Percentiles rank a stretch among this genome's conserved stretches.
Evolutionary conservation across 2,888 invertebrate genomes (phyloP).

Genomic region (Agapostemon virescens): DNA sequence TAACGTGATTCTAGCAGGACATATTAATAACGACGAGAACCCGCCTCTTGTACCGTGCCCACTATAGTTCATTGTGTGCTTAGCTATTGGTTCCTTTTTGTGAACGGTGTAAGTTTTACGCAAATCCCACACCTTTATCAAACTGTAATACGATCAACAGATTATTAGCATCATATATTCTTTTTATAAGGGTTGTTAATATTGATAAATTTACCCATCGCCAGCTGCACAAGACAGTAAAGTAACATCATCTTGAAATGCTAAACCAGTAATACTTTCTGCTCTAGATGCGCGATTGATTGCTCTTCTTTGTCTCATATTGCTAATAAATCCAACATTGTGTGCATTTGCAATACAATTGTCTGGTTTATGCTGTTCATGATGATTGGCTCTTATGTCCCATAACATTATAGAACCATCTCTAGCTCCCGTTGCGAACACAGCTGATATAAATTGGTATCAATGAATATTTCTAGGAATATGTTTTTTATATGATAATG

Average conservation of each 20-base stretch:
- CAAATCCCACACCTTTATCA: constrained; percentile 93
- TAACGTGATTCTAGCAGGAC: constrained; percentile 85
- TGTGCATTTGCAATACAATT: constrained; percentile 88
- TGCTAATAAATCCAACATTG: constrained; percentile 79
- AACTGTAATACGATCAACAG: constrained; percentile 70
- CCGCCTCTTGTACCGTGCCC: constrained; percentile 87
- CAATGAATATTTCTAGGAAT: not conserved
- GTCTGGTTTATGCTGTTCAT: constrained; percentile 84
- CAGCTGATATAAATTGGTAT: constrained; percentile 80
- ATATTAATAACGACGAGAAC: constrained; percentile 89
- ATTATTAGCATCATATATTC: not conserved
- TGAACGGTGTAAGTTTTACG: constrained; percentile 89
- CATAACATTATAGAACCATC: constrained; percentile 94
- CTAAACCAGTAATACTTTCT: constrained; percentile 90
- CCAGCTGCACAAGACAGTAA: constrained; percentile 93
- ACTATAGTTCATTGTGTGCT: constrained; percentile 87
- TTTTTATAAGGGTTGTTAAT: not conserved
- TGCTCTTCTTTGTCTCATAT: constrained; percentile 79
- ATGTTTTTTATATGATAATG: not conserved
- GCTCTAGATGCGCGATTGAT: constrained; percentile 81
- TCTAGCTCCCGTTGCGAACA: constrained; percentile 93
- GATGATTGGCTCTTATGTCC: constrained; percentile 86
- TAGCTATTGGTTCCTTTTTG: constrained; percentile 87
- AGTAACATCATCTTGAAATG: constrained; percentile 90
- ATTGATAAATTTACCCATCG: constrained; percentile 84